Percentiles rank a stretch among this genome's conserved stretches.
Conservation (phyloP, 2,888 invertebrate genomes). For the Habroteleia sp. region DNA sequence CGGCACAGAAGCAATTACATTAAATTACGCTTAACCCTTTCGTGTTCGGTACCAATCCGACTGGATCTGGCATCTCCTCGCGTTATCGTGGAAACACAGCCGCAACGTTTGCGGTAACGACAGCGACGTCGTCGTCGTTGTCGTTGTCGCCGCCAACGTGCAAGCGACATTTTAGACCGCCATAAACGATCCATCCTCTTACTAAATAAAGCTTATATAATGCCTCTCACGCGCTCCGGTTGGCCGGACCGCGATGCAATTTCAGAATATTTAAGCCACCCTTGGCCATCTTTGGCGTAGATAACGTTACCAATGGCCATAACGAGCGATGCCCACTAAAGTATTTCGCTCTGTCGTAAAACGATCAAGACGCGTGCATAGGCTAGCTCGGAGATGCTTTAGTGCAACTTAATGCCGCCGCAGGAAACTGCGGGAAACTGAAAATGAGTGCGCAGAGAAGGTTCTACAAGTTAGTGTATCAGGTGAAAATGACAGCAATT, state of each 20-base stretch:
- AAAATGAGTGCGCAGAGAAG: conserved; percentile 42
- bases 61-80: conserved; percentile 63
- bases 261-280: conserved; percentile 69
- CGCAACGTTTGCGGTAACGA: conserved; percentile 68
- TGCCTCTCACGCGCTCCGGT: conserved; percentile 66
- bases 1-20: conserved; percentile 62
- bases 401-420: conserved; percentile 54
- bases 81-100: conserved; percentile 68
- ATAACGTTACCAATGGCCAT: conserved; percentile 57
- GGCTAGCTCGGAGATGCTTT: conserved; percentile 32
- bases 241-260: conserved; percentile 67
- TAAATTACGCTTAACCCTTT: conserved; percentile 61
- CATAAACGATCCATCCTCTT: conserved; percentile 73
- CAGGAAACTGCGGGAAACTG: conserved; percentile 43
- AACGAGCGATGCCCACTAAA: conserved; percentile 63
- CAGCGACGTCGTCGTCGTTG: conserved; percentile 65
- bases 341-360: conserved; percentile 67
- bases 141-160: conserved; percentile 65
- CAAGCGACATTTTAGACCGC: conserved; percentile 73
- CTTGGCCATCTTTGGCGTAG: conserved; percentile 41
- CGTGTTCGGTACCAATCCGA: conserved; percentile 56
- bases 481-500: conserved; percentile 50
- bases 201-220: conserved; percentile 75
- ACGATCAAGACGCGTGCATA: conserved; percentile 67
- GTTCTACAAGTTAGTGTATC: conserved; percentile 26